phyloP scores from a whole-genome alignment of 2,113 vertebrate genomes.

The Neoarius graeffei region DNA sequence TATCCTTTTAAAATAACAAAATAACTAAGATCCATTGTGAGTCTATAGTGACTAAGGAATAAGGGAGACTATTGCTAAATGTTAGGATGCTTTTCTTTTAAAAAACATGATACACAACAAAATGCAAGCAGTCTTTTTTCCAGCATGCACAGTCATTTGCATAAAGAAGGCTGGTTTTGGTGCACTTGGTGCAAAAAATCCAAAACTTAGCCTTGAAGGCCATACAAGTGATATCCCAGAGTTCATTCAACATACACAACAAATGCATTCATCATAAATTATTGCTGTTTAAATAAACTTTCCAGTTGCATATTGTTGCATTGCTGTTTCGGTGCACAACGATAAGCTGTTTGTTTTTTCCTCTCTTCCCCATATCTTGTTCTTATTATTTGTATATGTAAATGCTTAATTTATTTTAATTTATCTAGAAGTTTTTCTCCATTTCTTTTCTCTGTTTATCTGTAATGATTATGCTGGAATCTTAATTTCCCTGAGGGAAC shows the following conservation, averaged over 20 bases:
- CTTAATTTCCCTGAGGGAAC: too few species aligned
- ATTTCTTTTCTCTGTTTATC: too few species aligned
- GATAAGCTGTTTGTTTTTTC: too few species aligned
- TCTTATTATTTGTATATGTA: too few species aligned
- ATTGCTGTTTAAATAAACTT: slow-evolving; percentile 35
- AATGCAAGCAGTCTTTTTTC: slow-evolving; percentile 18
- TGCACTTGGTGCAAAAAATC: not conserved
- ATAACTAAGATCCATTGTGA: not conserved
- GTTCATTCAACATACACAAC: slow-evolving; percentile 20
- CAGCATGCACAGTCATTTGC: slow-evolving; percentile 44
- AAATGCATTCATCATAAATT: slow-evolving; percentile 11
- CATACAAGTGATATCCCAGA: slow-evolving; percentile 28
- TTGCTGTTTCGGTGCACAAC: not conserved
- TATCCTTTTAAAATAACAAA: not conserved
- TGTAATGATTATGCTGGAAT: too few species aligned
- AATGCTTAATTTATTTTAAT: too few species aligned
- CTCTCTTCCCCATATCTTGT: too few species aligned
- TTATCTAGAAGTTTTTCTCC: too few species aligned
- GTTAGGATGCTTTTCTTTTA: not conserved
- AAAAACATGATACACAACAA: not conserved
- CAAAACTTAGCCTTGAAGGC: not conserved
- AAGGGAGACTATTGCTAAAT: not conserved
- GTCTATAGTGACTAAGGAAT: not conserved
- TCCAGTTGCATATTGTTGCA: not conserved
- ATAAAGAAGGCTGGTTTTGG: slow-evolving; percentile 35